A percentile compares a stretch with the other conserved stretches of the same genome.
Conservation (phyloP, 2,113 vertebrate species). For the Anolis sagrei region DNA sequence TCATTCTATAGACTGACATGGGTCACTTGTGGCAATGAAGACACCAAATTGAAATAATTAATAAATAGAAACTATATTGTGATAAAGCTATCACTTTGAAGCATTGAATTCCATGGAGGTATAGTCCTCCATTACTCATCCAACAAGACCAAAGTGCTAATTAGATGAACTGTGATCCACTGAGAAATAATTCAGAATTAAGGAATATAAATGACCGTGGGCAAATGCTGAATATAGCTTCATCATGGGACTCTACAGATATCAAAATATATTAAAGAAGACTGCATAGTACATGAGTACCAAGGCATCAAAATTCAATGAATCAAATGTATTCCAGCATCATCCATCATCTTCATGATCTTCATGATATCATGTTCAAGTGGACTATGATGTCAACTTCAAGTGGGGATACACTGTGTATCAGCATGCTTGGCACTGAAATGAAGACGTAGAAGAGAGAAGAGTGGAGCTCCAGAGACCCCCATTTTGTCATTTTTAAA, state of each 20-base stretch:
- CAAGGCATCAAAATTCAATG: conserved; percentile 1
- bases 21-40: too few species aligned
- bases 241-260: conserved; percentile 34
- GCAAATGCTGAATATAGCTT: conserved; percentile 33
- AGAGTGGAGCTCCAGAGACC: not conserved
- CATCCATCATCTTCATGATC: conserved; percentile 5
- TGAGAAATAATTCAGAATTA: conserved; percentile 30
- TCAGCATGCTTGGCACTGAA: not conserved
- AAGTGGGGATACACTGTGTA: too few species aligned
- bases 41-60: too few species aligned
- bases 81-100: not conserved
- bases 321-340: conserved; percentile 12
- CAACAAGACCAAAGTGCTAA: conserved; percentile 25
- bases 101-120: not conserved
- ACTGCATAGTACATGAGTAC: conserved; percentile 31
- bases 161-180: conserved; percentile 22
- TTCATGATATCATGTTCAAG: too few species aligned
- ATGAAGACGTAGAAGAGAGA: not conserved
- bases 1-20: too few species aligned
- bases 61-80: too few species aligned
- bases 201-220: conserved; percentile 40
- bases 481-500: too few species aligned
- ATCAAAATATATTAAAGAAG: conserved; percentile 27
- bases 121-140: not conserved
- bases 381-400: too few species aligned